Evolutionary conservation across 92 coral and sea anemone species (phyloP).

Genomic region (Phenganax subtilis): DNA sequence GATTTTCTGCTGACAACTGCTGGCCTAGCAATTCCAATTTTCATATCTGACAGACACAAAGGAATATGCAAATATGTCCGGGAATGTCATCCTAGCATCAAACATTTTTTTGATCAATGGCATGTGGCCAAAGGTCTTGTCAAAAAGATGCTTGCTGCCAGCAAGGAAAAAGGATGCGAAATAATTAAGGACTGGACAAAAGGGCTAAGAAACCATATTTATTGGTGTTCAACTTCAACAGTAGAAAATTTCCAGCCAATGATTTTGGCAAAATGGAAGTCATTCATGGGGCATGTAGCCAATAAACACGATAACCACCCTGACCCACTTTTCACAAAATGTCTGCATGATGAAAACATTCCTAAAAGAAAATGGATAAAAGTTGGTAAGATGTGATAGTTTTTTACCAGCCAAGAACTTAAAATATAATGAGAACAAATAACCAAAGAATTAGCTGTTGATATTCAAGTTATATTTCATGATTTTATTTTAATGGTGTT

Average conservation of each 20-base stretch:
- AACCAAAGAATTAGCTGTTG: no score
- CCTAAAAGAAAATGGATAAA: slow-evolving; percentile 44
- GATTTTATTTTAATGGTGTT: no score
- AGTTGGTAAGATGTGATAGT: not conserved
- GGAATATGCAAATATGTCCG: slow-evolving; percentile 36
- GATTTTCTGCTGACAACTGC: slow-evolving; percentile 19
- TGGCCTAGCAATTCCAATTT: slow-evolving; percentile 31
- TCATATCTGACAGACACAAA: slow-evolving; percentile 43
- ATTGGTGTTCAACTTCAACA: slow-evolving; percentile 46
- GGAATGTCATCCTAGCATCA: slow-evolving; percentile 25
- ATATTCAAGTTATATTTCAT: no score
- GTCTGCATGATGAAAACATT: slow-evolving; percentile 37
- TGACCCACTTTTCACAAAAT: slow-evolving; percentile 12
- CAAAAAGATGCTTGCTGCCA: slow-evolving; percentile 38
- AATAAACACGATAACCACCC: slow-evolving; percentile 40
- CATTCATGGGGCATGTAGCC: slow-evolving; percentile 41
- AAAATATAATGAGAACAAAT: no score
- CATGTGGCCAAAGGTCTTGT: slow-evolving; percentile 44
- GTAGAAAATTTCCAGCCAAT: slow-evolving; percentile 23
- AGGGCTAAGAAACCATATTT: slow-evolving; percentile 39
- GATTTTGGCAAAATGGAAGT: slow-evolving; percentile 44
- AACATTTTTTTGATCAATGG: slow-evolving; percentile 41
- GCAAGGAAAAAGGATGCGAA: slow-evolving; percentile 47
- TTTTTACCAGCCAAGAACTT: no score
- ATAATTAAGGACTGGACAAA: slow-evolving; percentile 41